Percentiles rank a stretch among this genome's conserved stretches.
phyloP scores from a whole-genome alignment of 2,113 vertebrate species.

The Girardinichthys multiradiatus region DNA sequence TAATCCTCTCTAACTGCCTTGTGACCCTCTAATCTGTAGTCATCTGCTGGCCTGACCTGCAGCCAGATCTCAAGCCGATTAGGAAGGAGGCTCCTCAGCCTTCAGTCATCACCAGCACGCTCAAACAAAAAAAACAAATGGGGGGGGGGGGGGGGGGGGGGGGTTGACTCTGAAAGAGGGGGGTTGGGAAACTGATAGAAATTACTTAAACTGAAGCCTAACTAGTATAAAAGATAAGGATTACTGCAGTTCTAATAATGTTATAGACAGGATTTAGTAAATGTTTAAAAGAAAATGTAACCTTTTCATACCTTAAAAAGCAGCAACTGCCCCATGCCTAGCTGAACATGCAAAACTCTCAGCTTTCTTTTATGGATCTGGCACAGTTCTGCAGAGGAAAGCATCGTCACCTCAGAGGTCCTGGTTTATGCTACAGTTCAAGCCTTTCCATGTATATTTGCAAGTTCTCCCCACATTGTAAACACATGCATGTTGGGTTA shows the following conservation, averaged over 20 bases:
- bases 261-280: too few species aligned
- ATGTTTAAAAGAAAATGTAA: too few species aligned
- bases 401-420: too few species aligned
- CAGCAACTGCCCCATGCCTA: not conserved
- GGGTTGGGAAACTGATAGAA: accelerated
- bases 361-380: too few species aligned
- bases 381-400: not conserved
- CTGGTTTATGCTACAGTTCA: not conserved
- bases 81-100: slow-evolving; percentile 68
- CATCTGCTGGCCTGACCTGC: slow-evolving; percentile 79
- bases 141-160: too few species aligned
- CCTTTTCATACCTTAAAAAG: too few species aligned
- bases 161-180: not conserved
- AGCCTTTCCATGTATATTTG: not conserved
- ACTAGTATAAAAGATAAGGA: too few species aligned
- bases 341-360: too few species aligned
- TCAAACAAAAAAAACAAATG: slow-evolving; percentile 46
- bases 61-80: slow-evolving; percentile 85
- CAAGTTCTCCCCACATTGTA: not conserved
- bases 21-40: slow-evolving; percentile 87
- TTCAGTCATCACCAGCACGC: slow-evolving; percentile 23
- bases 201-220: too few species aligned
- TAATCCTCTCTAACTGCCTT: slow-evolving; percentile 87
- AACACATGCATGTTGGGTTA: not conserved
- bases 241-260: too few species aligned